Conservation (phyloP, 2,888 invertebrate genomes). For the Campoplex nolae region DNA sequence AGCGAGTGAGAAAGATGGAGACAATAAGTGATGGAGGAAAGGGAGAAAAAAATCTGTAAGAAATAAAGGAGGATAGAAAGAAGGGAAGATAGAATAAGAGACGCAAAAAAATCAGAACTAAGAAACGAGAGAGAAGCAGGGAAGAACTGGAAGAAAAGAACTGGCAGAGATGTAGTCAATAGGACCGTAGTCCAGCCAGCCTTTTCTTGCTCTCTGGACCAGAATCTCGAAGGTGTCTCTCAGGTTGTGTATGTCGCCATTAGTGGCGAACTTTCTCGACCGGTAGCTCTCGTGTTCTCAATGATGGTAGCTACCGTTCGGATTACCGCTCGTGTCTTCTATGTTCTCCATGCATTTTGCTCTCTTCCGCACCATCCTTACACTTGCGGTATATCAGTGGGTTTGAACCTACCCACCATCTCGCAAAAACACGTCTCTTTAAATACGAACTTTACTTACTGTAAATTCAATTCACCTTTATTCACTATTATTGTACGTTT, state of each 20-base stretch:
- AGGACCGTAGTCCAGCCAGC: slow-evolving; percentile 72
- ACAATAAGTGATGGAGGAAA: slow-evolving; percentile 3
- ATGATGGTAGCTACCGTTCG: slow-evolving; percentile 73
- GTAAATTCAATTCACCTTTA: background rate
- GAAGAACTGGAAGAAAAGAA: slow-evolving; percentile 13
- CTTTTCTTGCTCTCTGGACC: slow-evolving; percentile 75
- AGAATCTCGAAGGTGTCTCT: slow-evolving; percentile 73
- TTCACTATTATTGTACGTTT: background rate
- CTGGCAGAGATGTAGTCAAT: slow-evolving; percentile 41
- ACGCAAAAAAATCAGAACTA: slow-evolving; percentile 8
- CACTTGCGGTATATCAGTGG: background rate
- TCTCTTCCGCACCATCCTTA: background rate
- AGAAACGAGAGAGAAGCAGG: slow-evolving; percentile 1
- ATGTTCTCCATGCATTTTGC: background rate
- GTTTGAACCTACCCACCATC: slow-evolving; percentile 8
- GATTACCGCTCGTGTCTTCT: slow-evolving; percentile 47
- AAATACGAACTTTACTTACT: slow-evolving; percentile 6
- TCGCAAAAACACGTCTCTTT: slow-evolving; percentile 9
- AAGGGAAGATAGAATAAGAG: slow-evolving; percentile 16
- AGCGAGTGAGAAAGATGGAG: slow-evolving; percentile 15
- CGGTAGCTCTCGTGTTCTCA: slow-evolving; percentile 71
- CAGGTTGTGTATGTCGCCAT: slow-evolving; percentile 74
- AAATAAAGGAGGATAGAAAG: slow-evolving; percentile 13
- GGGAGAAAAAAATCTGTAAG: slow-evolving; percentile 2
- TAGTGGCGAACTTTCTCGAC: slow-evolving; percentile 76